Conservation (phyloP, 2,797 vertebrate genomes). For the Pipistrellus kuhlii region DNA sequence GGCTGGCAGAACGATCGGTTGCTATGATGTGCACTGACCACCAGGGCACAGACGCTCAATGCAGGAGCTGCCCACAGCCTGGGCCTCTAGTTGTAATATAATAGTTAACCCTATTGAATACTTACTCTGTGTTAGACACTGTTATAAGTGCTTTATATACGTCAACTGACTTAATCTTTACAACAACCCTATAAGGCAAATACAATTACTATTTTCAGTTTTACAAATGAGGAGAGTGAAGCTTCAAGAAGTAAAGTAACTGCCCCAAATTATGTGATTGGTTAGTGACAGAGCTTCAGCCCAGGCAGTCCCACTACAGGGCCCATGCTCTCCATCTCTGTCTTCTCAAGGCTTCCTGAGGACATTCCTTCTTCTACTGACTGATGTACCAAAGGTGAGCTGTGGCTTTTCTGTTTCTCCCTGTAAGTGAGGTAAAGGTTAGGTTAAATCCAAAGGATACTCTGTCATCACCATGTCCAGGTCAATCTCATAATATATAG, state of each 20-base stretch:
- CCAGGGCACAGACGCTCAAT: too few relatives aligned
- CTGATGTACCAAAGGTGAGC: neutral
- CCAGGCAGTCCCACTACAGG: accelerated
- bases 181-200: neutral
- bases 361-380: neutral
- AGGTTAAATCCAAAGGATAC: neutral
- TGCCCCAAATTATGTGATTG: neutral
- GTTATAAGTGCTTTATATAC: neutral
- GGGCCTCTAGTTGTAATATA: too few relatives aligned
- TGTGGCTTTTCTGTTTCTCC: neutral
- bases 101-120: neutral
- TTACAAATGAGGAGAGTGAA: slow-evolving; percentile 32
- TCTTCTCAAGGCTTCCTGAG: neutral
- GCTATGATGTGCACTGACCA: too few relatives aligned
- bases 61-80: too few relatives aligned
- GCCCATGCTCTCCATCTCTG: accelerated
- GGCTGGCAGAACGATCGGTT: too few relatives aligned
- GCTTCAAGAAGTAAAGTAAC: neutral
- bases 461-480: neutral
- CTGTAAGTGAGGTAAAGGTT: neutral
- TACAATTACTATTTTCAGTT: neutral
- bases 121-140: neutral
- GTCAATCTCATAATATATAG: neutral
- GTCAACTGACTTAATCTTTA: neutral
- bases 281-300: neutral